These are phyloP conservation scores for Tragopan temminckii DNA, from an alignment of 2,797 vertebrate species.

Conservation along the genomic window DNA sequence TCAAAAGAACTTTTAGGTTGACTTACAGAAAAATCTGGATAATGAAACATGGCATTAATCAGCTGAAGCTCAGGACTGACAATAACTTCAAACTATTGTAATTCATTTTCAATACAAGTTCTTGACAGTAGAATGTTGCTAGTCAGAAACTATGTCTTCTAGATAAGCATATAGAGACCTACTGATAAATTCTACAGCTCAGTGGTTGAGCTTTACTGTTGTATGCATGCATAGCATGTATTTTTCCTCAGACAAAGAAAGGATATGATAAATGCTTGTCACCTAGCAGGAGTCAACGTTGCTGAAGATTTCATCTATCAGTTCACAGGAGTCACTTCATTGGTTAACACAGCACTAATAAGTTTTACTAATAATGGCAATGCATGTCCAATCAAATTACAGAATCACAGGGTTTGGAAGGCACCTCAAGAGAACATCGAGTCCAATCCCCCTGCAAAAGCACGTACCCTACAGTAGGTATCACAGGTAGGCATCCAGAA, in stretches of 20 bases:
- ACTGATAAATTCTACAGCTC: not conserved
- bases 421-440: no score
- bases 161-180: not conserved
- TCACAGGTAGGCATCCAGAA: no score
- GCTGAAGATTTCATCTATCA: not conserved
- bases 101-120: not conserved
- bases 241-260: not conserved
- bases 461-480: no score
- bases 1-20: not conserved
- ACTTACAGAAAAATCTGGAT: not conserved
- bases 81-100: not conserved
- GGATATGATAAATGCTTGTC: not conserved
- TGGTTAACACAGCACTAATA: not conserved
- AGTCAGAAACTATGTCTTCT: not conserved
- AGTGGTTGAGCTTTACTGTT: not conserved
- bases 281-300: not conserved
- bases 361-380: not conserved
- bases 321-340: not conserved
- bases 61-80: not conserved
- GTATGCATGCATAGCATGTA: not conserved
- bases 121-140: not conserved
- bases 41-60: not conserved
- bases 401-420: no score
- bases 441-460: no score
- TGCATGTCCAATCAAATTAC: not conserved